Base-by-base conservation (phyloP, 2,888 invertebrate species). In the Empis livida region DNA sequence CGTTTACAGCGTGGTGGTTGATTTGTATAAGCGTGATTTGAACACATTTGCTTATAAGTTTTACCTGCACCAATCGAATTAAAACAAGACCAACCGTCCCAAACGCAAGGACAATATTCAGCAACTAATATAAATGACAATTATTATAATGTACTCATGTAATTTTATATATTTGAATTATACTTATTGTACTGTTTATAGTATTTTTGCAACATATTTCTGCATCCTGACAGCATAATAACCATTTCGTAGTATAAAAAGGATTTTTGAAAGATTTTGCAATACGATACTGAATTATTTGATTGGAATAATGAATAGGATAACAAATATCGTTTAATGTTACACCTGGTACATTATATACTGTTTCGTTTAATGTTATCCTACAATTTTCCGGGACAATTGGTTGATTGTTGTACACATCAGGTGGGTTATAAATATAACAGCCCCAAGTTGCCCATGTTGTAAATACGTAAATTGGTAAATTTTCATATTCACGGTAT, bases 31-130 rank as follows among this genome's bases (percentile, higher is more conserved):
- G 76, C 77, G 55, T 78, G 78, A 48, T 73, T 73, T 0, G 78
- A 74, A 59, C 81, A 82, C 1, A 73, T 61, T 51, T 71, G 63
- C n/a, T 57, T 58, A 1, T 69, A 68, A 1, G 65, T 57, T 2
- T 70, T 67, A 5, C 70, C 72, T 0, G 67, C 62, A 15, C 66
- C 58, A 0, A 73, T 68, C 9, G 66, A 59, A 13, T 64, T 66
- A 72, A 77, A 80, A 57, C 81, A 82, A 6, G 73, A 73, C 79
- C 79, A 82, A 0, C 73, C 79, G 52, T 81, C 81, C 71, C 79
- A 81, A 1, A 77, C 72, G 1, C 74, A 64, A 13, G 73, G 73
- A 59, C 80, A 80, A 27, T 52, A 51, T 47, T 60, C 54, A 17
- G 45, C 41, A 48, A 4, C 10, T 37, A 14, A 37, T 15, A 2